These are phyloP conservation scores for Epinephelus lanceolatus DNA, from an alignment of 2,113 vertebrate species.

Conservation along the genomic window DNA sequence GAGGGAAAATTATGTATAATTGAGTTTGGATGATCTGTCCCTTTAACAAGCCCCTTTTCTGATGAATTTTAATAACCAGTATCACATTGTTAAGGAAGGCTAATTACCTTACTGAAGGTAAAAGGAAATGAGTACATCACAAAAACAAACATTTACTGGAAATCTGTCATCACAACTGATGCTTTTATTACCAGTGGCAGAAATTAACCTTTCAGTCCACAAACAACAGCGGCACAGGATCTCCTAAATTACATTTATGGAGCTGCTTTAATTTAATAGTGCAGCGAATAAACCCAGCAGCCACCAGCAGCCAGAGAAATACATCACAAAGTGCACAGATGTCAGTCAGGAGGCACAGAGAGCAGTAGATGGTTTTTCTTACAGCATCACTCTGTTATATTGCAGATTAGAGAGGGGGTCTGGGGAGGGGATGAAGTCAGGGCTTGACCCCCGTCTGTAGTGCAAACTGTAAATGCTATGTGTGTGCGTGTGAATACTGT, in stretches of 20 bases:
- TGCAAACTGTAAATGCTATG: slow-evolving; percentile 1
- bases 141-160: not conserved
- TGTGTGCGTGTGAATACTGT: not conserved
- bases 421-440: slow-evolving; percentile 11
- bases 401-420: slow-evolving; percentile 39
- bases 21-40: too few species aligned
- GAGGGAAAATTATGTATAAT: too few species aligned
- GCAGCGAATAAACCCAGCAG: not conserved
- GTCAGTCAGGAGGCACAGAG: not conserved
- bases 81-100: not conserved
- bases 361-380: not conserved
- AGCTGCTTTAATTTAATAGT: not conserved
- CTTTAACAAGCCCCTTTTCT: not conserved
- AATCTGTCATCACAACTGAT: not conserved
- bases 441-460: slow-evolving; percentile 26
- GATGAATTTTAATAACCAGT: not conserved
- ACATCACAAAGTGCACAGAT: slow-evolving; percentile 18
- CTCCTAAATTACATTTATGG: not conserved
- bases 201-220: slow-evolving; percentile 21
- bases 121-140: slow-evolving; percentile 1
- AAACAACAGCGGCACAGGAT: not conserved
- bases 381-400: slow-evolving; percentile 9
- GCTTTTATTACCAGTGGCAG: not conserved
- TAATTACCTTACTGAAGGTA: not conserved
- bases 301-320: not conserved